These are phyloP conservation scores for Neogobius melanostomus DNA, from an alignment of 2,113 vertebrate species.

Conservation along the genomic window DNA sequence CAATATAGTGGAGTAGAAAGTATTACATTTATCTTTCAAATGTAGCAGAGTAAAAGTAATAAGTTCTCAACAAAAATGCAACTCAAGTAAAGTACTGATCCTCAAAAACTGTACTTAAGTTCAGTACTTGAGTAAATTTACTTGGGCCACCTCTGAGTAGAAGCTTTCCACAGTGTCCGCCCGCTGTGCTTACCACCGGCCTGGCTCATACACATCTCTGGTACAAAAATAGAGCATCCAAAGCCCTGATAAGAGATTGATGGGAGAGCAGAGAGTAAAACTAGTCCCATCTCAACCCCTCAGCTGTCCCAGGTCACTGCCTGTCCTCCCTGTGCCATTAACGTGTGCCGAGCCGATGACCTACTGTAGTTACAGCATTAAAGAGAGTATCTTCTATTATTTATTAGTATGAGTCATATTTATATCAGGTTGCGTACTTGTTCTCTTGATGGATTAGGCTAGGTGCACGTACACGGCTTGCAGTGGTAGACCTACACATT, in stretches of 20 bases:
- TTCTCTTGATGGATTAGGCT: neutral
- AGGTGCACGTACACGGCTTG: too few relatives aligned
- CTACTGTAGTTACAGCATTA: neutral
- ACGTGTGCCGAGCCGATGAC: neutral
- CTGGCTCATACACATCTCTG: conserved; percentile 31
- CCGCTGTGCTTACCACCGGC: conserved; percentile 37
- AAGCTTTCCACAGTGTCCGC: conserved; percentile 39
- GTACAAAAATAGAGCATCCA: conserved; percentile 70
- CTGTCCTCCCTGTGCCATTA: conserved; percentile 61
- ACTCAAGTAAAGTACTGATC: too few relatives aligned
- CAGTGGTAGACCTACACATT: too few relatives aligned
- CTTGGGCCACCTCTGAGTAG: conserved; percentile 17
- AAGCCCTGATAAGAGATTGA: conserved; percentile 73
- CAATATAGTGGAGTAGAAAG: too few relatives aligned
- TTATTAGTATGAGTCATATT: neutral
- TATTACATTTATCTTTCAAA: too few relatives aligned
- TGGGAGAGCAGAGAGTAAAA: conserved; percentile 47
- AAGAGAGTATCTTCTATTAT: neutral
- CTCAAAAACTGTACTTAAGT: too few relatives aligned
- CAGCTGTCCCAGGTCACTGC: conserved; percentile 69
- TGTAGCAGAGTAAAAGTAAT: too few relatives aligned
- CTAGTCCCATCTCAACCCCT: conserved; percentile 56
- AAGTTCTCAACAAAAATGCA: too few relatives aligned
- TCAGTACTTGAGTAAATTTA: neutral
- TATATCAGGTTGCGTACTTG: neutral